These are phyloP conservation scores for Pocillopora grandis DNA, from an alignment of 92 coral and sea anemone genomes.

Conservation along the genomic window DNA sequence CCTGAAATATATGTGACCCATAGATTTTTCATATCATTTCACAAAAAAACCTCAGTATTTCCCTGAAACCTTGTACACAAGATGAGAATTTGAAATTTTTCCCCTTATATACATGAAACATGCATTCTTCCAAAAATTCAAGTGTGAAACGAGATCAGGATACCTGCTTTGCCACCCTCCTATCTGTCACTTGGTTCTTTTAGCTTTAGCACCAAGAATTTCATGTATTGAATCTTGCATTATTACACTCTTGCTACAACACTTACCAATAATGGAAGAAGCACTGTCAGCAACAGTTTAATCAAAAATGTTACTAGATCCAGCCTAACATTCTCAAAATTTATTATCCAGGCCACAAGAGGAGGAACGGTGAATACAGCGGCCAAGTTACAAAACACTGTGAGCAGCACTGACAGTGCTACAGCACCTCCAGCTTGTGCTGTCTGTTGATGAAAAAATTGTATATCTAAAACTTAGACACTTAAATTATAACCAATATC, in stretches of 20 bases:
- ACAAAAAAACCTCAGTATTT: too few species aligned
- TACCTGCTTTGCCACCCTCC: too few species aligned
- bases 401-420: conserved; percentile 84
- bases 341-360: conserved; percentile 85
- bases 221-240: too few species aligned
- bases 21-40: too few species aligned
- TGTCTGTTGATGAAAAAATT: conserved; percentile 42
- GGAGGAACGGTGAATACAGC: conserved; percentile 86
- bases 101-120: too few species aligned
- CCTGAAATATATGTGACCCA: too few species aligned
- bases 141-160: too few species aligned
- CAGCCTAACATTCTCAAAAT: conserved; percentile 71
- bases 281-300: conserved; percentile 80
- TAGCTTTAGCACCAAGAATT: too few species aligned
- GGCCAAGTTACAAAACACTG: conserved; percentile 82
- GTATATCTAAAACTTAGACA: neutral
- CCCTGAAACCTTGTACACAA: too few species aligned
- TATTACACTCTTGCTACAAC: too few species aligned
- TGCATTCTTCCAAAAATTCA: too few species aligned
- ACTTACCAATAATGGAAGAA: conserved; percentile 90
- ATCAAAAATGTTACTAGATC: conserved; percentile 68
- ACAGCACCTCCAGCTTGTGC: conserved; percentile 92
- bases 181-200: neutral
- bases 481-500: neutral
- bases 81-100: too few species aligned